Conservation (phyloP, 2,113 vertebrate species). For the Columba janthina region DNA sequence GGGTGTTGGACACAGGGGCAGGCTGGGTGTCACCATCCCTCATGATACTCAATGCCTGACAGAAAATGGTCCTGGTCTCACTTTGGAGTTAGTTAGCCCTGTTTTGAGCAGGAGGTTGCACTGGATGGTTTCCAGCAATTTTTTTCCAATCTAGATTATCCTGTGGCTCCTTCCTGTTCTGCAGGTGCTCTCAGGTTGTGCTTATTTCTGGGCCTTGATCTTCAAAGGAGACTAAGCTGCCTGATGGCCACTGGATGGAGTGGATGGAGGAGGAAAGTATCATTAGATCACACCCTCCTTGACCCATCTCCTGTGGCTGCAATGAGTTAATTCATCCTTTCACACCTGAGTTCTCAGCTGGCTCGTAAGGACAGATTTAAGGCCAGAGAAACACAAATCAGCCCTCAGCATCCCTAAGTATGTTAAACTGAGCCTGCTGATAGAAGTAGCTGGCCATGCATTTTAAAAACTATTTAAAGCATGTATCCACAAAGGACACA, state of each 20-base stretch:
- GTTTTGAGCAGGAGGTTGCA: neutral
- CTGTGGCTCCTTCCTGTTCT: neutral
- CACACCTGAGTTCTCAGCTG: neutral
- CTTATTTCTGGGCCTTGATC: neutral
- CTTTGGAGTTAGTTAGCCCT: neutral
- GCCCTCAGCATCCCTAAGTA: neutral
- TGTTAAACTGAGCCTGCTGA: neutral
- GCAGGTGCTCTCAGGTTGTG: neutral
- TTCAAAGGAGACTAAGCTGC: neutral
- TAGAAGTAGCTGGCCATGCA: neutral
- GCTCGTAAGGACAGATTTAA: neutral
- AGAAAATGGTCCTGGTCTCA: neutral
- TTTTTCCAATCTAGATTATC: neutral
- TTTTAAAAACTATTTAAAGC: neutral
- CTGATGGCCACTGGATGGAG: neutral
- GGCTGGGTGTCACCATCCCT: neutral
- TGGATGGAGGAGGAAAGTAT: neutral
- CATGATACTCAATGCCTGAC: neutral
- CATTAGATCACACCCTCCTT: neutral
- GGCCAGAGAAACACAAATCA: neutral
- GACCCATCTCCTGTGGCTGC: neutral
- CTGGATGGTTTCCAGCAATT: neutral
- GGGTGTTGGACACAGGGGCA: fast-evolving
- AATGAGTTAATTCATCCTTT: neutral
- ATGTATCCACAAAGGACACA: neutral